Conservation (phyloP, 2,888 invertebrate genomes). For the Mesoligia furuncula region DNA sequence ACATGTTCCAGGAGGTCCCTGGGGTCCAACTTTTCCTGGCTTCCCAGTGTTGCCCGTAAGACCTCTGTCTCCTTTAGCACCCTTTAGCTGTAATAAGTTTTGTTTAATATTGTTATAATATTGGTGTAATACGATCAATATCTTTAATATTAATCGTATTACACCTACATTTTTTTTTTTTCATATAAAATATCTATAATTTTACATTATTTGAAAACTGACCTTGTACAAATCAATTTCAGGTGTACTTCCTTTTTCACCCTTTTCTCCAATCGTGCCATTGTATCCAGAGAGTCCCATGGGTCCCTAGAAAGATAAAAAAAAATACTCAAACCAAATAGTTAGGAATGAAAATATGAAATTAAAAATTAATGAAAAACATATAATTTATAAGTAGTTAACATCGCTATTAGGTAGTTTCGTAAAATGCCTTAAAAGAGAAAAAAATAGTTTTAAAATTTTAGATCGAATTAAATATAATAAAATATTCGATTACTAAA, state of each 20-base stretch:
- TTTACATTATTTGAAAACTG: conserved; percentile 25
- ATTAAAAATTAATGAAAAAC: too few relatives aligned
- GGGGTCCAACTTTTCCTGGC: conserved; percentile 70
- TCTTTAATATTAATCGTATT: neutral
- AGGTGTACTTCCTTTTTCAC: conserved; percentile 79
- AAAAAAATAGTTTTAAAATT: neutral
- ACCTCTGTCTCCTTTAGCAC: conserved; percentile 80
- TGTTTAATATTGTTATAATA: too few relatives aligned
- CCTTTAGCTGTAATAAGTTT: conserved; percentile 73
- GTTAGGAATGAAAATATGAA: neutral
- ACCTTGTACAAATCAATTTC: conserved; percentile 75
- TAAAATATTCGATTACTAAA: neutral
- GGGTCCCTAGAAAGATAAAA: conserved; percentile 61
- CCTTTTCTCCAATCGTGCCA: conserved; percentile 74
- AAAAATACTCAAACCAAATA: neutral
- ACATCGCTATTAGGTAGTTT: too few relatives aligned
- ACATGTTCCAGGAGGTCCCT: conserved; percentile 67
- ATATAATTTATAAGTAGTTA: neutral
- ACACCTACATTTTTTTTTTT: neutral
- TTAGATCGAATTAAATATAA: neutral
- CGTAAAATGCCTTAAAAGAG: neutral
- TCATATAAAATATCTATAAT: too few relatives aligned
- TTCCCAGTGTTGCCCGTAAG: conserved; percentile 71
- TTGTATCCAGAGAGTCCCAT: conserved; percentile 68
- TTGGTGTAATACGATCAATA: too few relatives aligned